Evolutionary conservation across 2,113 vertebrate genomes (phyloP), one percentile per base, ranked within the genome.

Genomic region (Lagopus muta): DNA sequence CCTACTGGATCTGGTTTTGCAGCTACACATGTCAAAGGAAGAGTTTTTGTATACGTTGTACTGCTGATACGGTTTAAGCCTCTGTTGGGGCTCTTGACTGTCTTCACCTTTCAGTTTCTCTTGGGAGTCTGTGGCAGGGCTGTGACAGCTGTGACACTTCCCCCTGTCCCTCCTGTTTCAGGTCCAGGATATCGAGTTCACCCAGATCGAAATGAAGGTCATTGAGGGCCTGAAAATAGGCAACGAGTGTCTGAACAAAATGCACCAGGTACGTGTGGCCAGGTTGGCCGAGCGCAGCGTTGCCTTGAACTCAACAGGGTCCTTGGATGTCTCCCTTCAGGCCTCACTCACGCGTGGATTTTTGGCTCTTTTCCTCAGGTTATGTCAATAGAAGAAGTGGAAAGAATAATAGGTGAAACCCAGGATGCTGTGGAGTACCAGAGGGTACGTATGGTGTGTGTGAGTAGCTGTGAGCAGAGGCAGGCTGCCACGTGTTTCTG

Each of bases 321-420:
- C 45, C 54, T 38, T 17, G 36, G 4, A 43, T 36, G 15, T 40
- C 66, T 4, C 43, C 48, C 16, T 5, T 10, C 22, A 13, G 61
- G 10, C 22, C 66, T 38, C 36, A 0, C 80, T 83, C 64, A 54
- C 0, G 1, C 2, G 1, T 24, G 75, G 8, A 1, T 30, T 77
- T 77, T 45, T 50, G 55, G 34, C 17, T 88, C 77, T 89, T 77
- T 55, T 16, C 28, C 43, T 3, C 79, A 99, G 99, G 97, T 99
- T 34, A 98, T 99, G 99, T 99, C 99, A 15, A 97, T 99, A 45
- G 99, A 99, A 75, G 99, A 99, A 10, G 99, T 99, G n/a, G 99
- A 99, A 71, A 97, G 98, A 42, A 99, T 99, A 11, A 98, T 99
- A 97, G 99, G 99, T 32, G 99, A 99, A 94, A 99, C 99, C 1